Conservation (phyloP, 1,140 invertebrate species). For the Heliconius hewitsoni region DNA sequence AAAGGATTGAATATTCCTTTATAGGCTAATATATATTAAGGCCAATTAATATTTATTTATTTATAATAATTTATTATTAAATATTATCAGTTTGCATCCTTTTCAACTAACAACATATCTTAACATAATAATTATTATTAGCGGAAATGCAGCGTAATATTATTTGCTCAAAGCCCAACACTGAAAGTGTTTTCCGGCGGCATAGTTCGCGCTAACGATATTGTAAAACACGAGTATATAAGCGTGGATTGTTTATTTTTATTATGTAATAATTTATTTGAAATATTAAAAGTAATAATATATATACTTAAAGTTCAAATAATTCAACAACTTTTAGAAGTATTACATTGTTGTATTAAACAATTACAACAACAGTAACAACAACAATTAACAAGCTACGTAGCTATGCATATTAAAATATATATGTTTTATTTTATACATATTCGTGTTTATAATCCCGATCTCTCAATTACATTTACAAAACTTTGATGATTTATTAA, state of each 20-base stretch:
- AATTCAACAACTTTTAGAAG: not conserved
- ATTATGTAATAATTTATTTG: not conserved
- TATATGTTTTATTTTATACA: too few relatives aligned
- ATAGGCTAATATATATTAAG: too few relatives aligned
- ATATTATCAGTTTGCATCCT: not conserved
- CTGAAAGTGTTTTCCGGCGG: conserved; percentile 38
- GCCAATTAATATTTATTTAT: not conserved
- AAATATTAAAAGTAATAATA: not conserved
- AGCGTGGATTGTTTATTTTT: not conserved
- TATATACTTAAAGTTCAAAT: not conserved
- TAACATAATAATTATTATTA: not conserved
- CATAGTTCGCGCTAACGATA: conserved; percentile 20
- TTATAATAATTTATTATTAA: not conserved
- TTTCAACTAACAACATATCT: conserved; percentile 6
- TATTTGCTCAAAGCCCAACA: conserved; percentile 25
- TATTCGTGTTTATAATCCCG: too few relatives aligned
- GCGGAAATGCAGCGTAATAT: conserved; percentile 23
- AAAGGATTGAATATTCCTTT: not conserved
- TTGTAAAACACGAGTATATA: not conserved
- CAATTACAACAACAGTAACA: too few relatives aligned
- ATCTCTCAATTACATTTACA: too few relatives aligned
- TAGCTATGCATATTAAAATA: not conserved
- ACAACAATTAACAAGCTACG: too few relatives aligned
- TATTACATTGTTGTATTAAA: not conserved
- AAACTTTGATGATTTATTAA: too few relatives aligned